These are phyloP conservation scores for Galeopsomyia nigrocyanea DNA, from an alignment of 2,888 invertebrate species.

Conservation along the genomic window DNA sequence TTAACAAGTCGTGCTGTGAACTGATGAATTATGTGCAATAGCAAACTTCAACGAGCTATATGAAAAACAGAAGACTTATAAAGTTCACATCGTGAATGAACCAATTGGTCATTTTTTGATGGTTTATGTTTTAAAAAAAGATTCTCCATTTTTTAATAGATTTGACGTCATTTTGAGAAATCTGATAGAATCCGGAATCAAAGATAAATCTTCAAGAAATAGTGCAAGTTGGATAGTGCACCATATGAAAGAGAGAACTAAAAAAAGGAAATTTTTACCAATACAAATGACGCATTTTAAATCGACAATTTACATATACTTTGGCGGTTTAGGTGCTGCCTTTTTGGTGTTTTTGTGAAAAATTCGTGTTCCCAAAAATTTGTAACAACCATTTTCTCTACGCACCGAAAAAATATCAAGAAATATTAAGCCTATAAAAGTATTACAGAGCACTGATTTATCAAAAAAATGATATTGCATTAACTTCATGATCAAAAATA, in stretches of 20 bases:
- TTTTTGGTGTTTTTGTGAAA: conserved; percentile 5
- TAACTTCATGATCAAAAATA: too few species aligned
- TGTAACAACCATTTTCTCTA: too few species aligned
- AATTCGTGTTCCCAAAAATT: too few species aligned
- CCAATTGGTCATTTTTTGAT: conserved; percentile 46
- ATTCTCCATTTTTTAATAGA: conserved; percentile 39
- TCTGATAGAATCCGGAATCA: conserved; percentile 22
- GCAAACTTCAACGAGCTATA: too few species aligned
- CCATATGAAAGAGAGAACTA: neutral
- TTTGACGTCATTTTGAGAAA: conserved; percentile 13
- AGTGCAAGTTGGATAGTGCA: neutral
- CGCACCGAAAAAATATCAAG: too few species aligned
- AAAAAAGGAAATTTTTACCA: neutral
- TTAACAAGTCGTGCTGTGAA: too few species aligned
- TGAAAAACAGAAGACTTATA: neutral
- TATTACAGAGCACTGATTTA: too few species aligned
- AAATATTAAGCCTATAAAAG: too few species aligned
- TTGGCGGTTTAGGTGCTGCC: neutral
- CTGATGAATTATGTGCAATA: too few species aligned
- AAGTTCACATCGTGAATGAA: conserved; percentile 47
- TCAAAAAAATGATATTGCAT: too few species aligned
- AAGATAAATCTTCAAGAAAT: neutral
- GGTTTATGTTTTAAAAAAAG: conserved; percentile 46
- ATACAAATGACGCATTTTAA: neutral
- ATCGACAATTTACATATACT: neutral